Percentiles rank a stretch among this genome's conserved stretches.
phyloP scores from a whole-genome alignment of 2,797 vertebrate species.

The Ptychadena robeensis region DNA sequence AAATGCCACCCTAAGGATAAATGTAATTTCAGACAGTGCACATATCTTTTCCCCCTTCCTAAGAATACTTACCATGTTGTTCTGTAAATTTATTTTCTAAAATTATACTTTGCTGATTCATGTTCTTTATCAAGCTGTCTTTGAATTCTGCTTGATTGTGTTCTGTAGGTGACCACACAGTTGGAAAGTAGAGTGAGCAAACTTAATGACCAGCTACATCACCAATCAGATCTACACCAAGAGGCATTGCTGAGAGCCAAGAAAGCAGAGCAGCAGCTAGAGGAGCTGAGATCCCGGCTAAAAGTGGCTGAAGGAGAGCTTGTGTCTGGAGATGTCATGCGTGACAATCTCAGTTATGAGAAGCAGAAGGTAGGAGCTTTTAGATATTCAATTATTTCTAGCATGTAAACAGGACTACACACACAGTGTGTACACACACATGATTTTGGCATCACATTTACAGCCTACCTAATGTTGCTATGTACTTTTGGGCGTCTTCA shows the following conservation, averaged over 20 bases:
- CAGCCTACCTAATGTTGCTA: no score
- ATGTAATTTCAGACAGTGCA: no score
- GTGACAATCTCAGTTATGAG: slow-evolving; percentile 78
- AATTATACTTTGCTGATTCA: no score
- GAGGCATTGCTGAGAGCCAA: slow-evolving; percentile 76
- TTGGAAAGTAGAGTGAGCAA: slow-evolving; percentile 76
- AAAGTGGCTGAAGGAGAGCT: slow-evolving; percentile 80
- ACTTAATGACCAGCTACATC: slow-evolving; percentile 75
- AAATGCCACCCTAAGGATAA: no score
- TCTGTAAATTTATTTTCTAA: no score
- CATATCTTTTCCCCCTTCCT: no score
- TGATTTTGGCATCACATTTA: no score
- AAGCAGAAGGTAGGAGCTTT: slow-evolving; percentile 80
- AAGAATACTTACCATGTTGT: no score
- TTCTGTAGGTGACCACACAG: slow-evolving; percentile 73
- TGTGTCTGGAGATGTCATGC: slow-evolving; percentile 75
- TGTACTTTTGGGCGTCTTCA: no score
- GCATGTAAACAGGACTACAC: not conserved
- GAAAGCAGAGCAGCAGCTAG: slow-evolving; percentile 79
- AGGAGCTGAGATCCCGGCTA: slow-evolving; percentile 76
- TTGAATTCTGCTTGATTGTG: slow-evolving; percentile 43
- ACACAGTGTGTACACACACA: no score
- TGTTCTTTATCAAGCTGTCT: no score
- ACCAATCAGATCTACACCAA: slow-evolving; percentile 75
- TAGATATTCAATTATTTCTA: not conserved